Base-by-base conservation (phyloP, 2,797 vertebrate genomes). In the Coregonus suidteri region DNA sequence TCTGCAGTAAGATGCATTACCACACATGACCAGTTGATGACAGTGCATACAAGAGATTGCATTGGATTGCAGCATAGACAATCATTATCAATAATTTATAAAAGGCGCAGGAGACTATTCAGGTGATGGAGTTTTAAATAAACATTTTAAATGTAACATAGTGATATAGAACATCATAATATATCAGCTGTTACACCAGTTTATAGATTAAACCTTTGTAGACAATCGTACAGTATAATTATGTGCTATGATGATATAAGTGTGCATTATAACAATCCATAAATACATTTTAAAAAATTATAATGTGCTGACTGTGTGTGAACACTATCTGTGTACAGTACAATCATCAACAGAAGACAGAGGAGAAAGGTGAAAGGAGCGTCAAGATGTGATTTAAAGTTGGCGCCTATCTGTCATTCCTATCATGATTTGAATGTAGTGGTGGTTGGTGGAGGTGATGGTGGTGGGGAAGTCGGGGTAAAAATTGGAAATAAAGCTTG, bases 11-110 rank as follows among this genome's bases (percentile, higher is more conserved):
- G 51, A 4, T 70, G 66, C 75, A 25, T 72, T 90, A 77, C 79
- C 77, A 56, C 37, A 71, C 74, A 1, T 3, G 72, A 73, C 18
- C 91, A 88, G 47, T 66, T 3, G 88, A 69, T 80, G 90, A 83
- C 86, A 68, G 71, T 77, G 18, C 53, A 54, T 53, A 34, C 75
- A 79, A 13, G 35, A 25, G 70, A 34, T n/a, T 25, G 16, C n/a
- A 69, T 13, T n/a, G 7, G 4, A 53, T 25, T 13, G 25, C 20
- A 53, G 9, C 5, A 1, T 52, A 16, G 71, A 14, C 1, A 71
- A 51, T 52, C 4, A 9, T 15, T n/a, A 20, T 52, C 6, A 37
- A 20, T 70, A 4, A 20, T 4, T 31, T 72, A 54, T 53, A 31
- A 11, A 72, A 20, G 4, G 47, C 15, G 25, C 52, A 31, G 68